Evolutionary conservation across 2,113 vertebrate species (phyloP), one percentile per base, ranked within the genome.

Genomic region (Dromaius novaehollandiae): DNA sequence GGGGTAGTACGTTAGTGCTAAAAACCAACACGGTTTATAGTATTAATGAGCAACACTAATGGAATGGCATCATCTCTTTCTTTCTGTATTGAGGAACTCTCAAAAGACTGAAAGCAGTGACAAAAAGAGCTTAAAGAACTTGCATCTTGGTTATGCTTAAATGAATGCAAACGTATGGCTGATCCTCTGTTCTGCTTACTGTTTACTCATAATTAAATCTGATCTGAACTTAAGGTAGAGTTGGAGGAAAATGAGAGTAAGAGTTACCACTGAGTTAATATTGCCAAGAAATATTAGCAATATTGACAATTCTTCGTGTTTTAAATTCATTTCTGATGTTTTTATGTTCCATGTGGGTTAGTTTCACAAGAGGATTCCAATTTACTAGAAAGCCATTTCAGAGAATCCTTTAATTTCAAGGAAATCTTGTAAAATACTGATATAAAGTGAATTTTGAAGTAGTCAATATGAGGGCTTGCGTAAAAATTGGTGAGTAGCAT

Each of bases 121-220:
- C 32, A 65, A 63, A 34, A 84, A 71, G 68, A 90, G 44, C 32
- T 70, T 82, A 71, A 82, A 89, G 56, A 80, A 85, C 14, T 74
- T 87, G 20, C 66, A 48, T 9, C 32, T 87, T 36, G 5, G 11
- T 95, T 91, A 56, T 25, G 12, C 46, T 87, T 81, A 78, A 89
- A 42, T 6, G 93, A 89, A 86, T 76, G 32, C 8, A 89, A 89
- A 93, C 68, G 91, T 85, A 73, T 79, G 24, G 7, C 38, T 56
- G 12, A 88, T 82, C 77, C 16, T 75, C 60, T 76, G 6, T 69
- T 88, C 65, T 82, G 21, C 16, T 69, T 82, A 70, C 42, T 42
- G n/a, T 51, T 84, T 79, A 71, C 76, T 93, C 56, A 40, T 73
- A 89, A 90, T 66, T 92, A 85, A 93, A 82, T 82, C 44, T 89